These are phyloP conservation scores for Macaca mulatta DNA, from an alignment of 2,113 vertebrate species.

Conservation along the genomic window DNA sequence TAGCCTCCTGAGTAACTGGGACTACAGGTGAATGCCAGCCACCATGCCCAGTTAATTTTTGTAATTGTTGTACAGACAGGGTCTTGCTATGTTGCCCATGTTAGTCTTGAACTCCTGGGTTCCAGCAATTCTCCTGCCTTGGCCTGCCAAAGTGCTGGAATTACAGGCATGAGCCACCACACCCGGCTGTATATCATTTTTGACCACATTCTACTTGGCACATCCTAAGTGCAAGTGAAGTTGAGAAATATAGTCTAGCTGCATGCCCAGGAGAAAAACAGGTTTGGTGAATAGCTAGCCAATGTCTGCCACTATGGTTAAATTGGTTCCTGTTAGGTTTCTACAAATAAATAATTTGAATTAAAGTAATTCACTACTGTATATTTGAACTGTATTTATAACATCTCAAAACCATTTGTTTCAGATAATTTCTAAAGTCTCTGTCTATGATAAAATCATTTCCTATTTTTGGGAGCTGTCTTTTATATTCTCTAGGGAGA, in stretches of 20 bases:
- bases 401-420: slow-evolving; percentile 28
- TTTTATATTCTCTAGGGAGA: not conserved
- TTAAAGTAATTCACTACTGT: not conserved
- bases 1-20: too few species aligned
- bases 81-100: too few species aligned
- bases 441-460: slow-evolving; percentile 1
- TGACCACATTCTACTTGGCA: not conserved
- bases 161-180: too few species aligned
- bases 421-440: slow-evolving; percentile 21
- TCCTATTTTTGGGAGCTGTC: not conserved
- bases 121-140: too few species aligned
- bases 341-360: not conserved
- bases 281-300: not conserved
- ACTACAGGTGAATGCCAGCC: too few species aligned
- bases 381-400: not conserved
- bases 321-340: not conserved
- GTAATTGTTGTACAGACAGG: too few species aligned
- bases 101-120: too few species aligned
- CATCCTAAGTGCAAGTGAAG: not conserved
- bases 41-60: too few species aligned
- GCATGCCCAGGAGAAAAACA: not conserved
- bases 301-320: not conserved
- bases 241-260: not conserved
- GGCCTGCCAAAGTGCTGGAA: too few species aligned
- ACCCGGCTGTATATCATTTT: not conserved